These are phyloP conservation scores for Plagodis pulveraria DNA, from an alignment of 2,888 invertebrate genomes.

Conservation along the genomic window DNA sequence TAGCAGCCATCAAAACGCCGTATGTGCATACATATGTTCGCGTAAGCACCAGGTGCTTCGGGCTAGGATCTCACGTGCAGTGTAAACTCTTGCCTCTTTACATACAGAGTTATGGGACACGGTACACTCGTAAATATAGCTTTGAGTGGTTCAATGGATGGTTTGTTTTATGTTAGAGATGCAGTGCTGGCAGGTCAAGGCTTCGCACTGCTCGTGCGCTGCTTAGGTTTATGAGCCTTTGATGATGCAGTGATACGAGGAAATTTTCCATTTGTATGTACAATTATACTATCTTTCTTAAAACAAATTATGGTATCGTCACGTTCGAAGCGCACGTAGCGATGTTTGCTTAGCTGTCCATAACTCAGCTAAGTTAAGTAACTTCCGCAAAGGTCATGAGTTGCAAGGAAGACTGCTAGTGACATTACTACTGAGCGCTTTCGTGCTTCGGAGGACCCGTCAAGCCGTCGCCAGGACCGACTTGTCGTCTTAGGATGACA, in stretches of 20 bases:
- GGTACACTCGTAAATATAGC: constrained; percentile 20
- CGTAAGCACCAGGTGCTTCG: constrained; percentile 14
- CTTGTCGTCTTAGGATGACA: too few relatives aligned
- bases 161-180: constrained; percentile 29
- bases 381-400: too few relatives aligned
- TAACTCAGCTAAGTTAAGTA: too few relatives aligned
- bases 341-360: too few relatives aligned
- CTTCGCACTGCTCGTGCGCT: constrained; percentile 19
- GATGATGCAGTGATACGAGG: constrained; percentile 5
- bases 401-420: too few relatives aligned
- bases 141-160: constrained; percentile 13
- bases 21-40: constrained; percentile 4
- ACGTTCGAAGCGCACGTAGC: too few relatives aligned
- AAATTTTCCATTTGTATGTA: not conserved
- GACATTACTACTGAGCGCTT: too few relatives aligned
- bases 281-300: too few relatives aligned
- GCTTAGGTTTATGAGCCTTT: constrained; percentile 31
- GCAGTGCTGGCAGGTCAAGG: constrained; percentile 34
- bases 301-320: too few relatives aligned
- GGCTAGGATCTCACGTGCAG: constrained; percentile 4
- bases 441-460: too few relatives aligned
- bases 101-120: constrained; percentile 17
- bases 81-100: constrained; percentile 11
- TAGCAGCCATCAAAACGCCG: constrained; percentile 19
- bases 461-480: too few relatives aligned